A percentile compares a stretch with the other conserved stretches of the same genome.
These are phyloP conservation scores for Ctenopoma multispine DNA, from an alignment of 2,797 vertebrate genomes.

Conservation along the genomic window DNA sequence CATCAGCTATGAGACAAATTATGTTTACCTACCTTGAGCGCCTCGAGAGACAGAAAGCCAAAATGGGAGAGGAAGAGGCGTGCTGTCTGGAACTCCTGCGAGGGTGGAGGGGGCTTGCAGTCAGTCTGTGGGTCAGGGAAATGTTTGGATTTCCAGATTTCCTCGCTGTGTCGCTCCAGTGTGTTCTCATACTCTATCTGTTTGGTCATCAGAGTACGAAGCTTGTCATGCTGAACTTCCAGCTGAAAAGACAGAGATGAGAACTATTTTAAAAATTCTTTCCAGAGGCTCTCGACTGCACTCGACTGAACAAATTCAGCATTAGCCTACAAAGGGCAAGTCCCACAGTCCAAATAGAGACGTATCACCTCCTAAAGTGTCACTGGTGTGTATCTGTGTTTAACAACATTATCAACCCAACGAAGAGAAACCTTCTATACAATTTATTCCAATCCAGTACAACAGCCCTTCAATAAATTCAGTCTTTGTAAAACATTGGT, in stretches of 20 bases:
- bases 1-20: background rate
- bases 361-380: slow-evolving; percentile 1
- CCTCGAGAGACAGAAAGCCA: slow-evolving; percentile 94
- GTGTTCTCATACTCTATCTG: slow-evolving; percentile 92
- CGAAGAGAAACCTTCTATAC: background rate
- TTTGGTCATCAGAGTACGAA: slow-evolving; percentile 91
- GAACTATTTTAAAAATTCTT: background rate
- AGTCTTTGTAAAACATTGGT: background rate
- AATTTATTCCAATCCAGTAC: slow-evolving; percentile 34
- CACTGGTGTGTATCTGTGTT: slow-evolving; percentile 6
- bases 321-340: background rate
- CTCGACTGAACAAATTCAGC: slow-evolving; percentile 3
- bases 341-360: slow-evolving; percentile 23
- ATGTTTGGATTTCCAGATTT: slow-evolving; percentile 87
- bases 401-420: background rate
- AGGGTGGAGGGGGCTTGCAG: slow-evolving; percentile 91
- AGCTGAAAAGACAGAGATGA: slow-evolving; percentile 81
- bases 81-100: slow-evolving; percentile 96
- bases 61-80: slow-evolving; percentile 97
- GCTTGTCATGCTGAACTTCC: slow-evolving; percentile 91
- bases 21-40: slow-evolving; percentile 87
- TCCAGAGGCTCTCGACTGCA: background rate
- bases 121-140: slow-evolving; percentile 92
- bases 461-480: slow-evolving; percentile 11
- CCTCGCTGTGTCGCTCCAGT: slow-evolving; percentile 90